phyloP scores from a whole-genome alignment of 2,888 invertebrate genomes.

The Allolobophora icterica region DNA sequence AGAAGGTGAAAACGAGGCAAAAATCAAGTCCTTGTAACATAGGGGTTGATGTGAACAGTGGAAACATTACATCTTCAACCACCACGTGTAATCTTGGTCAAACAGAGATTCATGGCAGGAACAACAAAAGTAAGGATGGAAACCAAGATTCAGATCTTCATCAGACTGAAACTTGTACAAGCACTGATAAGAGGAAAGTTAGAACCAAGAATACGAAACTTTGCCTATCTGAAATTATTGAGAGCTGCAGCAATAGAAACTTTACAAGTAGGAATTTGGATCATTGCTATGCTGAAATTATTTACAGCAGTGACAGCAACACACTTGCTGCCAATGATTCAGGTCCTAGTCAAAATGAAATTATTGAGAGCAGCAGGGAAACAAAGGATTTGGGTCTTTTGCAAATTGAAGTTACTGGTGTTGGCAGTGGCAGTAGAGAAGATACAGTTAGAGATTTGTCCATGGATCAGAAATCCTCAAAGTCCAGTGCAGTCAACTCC shows the following conservation, averaged over 20 bases:
- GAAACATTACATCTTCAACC: neutral
- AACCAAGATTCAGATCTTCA: neutral
- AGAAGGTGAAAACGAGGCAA: neutral
- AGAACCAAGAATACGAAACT: neutral
- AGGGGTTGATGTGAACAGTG: neutral
- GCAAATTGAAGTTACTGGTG: constrained; percentile 17
- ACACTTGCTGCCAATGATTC: neutral
- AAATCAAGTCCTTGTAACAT: neutral
- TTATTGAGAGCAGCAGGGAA: neutral
- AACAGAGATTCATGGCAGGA: neutral
- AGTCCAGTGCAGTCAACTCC: neutral
- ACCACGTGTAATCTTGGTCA: neutral
- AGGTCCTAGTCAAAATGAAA: neutral
- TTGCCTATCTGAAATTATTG: neutral
- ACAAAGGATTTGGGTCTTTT: neutral
- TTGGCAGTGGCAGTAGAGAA: neutral
- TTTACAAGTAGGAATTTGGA: neutral
- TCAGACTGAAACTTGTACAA: neutral
- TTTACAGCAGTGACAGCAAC: neutral
- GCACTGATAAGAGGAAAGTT: neutral
- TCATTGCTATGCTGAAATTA: neutral
- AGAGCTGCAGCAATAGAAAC: neutral
- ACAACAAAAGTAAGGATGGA: neutral
- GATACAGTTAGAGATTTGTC: neutral
- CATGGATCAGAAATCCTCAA: neutral